Percentiles rank a stretch among this genome's conserved stretches.
phyloP scores from a whole-genome alignment of 2,113 vertebrate genomes.

The Sorex araneus region DNA sequence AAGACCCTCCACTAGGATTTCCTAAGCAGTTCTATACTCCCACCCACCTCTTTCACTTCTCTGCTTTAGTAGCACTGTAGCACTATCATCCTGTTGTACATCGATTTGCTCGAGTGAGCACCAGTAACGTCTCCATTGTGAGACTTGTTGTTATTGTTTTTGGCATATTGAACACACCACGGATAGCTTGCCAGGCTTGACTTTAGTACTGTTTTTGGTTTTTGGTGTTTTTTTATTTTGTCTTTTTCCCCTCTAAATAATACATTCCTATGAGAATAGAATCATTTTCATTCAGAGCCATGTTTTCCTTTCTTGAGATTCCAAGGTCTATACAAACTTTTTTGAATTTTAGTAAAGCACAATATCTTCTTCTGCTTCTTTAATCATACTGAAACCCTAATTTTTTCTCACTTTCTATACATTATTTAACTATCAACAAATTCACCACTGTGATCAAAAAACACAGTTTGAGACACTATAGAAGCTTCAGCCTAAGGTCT shows the following conservation, averaged over 20 bases:
- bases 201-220: no score
- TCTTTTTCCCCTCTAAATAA: conserved; percentile 32
- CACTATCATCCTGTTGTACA: no score
- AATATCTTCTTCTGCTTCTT: conserved; percentile 4
- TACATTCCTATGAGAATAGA: neutral
- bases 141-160: no score
- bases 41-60: conserved; percentile 1
- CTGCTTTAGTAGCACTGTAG: neutral
- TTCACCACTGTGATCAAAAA: neutral
- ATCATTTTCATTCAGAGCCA: conserved; percentile 43
- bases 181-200: no score
- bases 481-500: neutral
- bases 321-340: neutral
- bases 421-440: conserved; percentile 38
- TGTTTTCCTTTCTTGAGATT: conserved; percentile 41
- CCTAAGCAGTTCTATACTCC: neutral
- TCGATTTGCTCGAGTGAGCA: no score
- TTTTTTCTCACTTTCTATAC: neutral
- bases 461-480: neutral
- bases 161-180: no score
- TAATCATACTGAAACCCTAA: neutral
- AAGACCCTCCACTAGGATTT: neutral
- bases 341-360: neutral
- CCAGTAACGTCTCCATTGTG: no score
- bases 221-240: neutral